A percentile compares a stretch with the other conserved stretches of the same genome.
Conservation (phyloP, 2,797 vertebrate genomes). For the Danio kyathit region DNA sequence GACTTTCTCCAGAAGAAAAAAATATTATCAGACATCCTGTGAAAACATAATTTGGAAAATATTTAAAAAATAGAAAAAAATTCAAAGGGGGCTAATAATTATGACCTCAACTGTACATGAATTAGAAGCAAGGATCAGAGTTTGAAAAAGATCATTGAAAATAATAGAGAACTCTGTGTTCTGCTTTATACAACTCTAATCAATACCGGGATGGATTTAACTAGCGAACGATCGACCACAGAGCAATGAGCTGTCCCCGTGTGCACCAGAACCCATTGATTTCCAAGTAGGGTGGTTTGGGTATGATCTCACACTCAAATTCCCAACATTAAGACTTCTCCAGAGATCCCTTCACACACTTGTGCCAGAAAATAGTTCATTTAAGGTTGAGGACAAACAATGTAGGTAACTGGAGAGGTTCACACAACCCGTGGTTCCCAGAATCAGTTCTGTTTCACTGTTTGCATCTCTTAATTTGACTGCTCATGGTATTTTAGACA, state of each 20-base stretch:
- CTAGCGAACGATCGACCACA: slow-evolving; percentile 7
- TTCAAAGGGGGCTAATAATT: too few relatives aligned
- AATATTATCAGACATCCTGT: too few relatives aligned
- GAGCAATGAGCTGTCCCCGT: slow-evolving; percentile 31
- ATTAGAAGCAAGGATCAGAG: not conserved
- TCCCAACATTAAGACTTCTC: slow-evolving; percentile 1
- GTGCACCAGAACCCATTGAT: slow-evolving; percentile 14
- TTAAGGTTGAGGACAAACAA: not conserved
- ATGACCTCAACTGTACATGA: too few relatives aligned
- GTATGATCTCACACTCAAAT: not conserved
- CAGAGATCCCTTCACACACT: not conserved
- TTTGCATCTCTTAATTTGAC: not conserved
- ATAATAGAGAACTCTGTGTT: slow-evolving; percentile 1
- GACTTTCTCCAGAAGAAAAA: too few relatives aligned
- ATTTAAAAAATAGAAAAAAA: too few relatives aligned
- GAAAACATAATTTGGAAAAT: too few relatives aligned
- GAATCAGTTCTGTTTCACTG: not conserved
- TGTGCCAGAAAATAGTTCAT: not conserved
- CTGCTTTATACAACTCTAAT: not conserved
- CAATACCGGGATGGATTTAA: slow-evolving; percentile 26
- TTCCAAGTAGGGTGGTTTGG: not conserved
- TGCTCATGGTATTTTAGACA: not conserved
- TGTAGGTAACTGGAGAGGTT: not conserved
- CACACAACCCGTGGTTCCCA: not conserved
- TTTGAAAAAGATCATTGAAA: not conserved